Evolutionary conservation across 2,797 vertebrate species (phyloP).

Genomic region (Amniataba percoides): DNA sequence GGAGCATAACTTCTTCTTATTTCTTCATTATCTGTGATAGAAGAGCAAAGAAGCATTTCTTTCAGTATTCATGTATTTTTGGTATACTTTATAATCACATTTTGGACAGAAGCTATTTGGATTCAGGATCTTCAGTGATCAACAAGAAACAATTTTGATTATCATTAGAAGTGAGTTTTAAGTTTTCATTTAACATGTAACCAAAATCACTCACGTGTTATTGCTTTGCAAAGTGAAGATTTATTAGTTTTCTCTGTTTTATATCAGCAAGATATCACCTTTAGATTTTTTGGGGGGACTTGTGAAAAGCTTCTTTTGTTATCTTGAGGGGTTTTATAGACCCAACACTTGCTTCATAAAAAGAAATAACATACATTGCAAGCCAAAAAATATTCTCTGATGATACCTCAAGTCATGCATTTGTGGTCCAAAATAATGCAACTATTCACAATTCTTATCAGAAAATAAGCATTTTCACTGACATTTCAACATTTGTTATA

Average conservation of each 20-base stretch:
- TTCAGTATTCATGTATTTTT: neutral
- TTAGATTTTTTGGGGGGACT: too few relatives aligned
- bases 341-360: too few relatives aligned
- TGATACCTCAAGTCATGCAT: neutral
- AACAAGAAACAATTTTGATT: neutral
- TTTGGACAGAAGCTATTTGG: neutral
- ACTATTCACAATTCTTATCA: neutral
- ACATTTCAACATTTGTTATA: neutral
- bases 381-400: neutral
- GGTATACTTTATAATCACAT: neutral
- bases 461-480: neutral
- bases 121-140: neutral
- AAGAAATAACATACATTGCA: too few relatives aligned
- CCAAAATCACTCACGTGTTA: neutral
- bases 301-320: too few relatives aligned
- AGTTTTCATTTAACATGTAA: slow-evolving; percentile 6
- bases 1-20: neutral
- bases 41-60: neutral
- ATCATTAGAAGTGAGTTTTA: too few relatives aligned
- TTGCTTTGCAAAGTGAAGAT: neutral
- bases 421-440: too few relatives aligned
- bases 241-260: neutral
- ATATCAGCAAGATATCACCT: too few relatives aligned
- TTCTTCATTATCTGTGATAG: too few relatives aligned
- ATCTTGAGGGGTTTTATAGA: too few relatives aligned